These are phyloP conservation scores for Ectemnius lituratus DNA, from an alignment of 2,888 invertebrate genomes.

Conservation along the genomic window DNA sequence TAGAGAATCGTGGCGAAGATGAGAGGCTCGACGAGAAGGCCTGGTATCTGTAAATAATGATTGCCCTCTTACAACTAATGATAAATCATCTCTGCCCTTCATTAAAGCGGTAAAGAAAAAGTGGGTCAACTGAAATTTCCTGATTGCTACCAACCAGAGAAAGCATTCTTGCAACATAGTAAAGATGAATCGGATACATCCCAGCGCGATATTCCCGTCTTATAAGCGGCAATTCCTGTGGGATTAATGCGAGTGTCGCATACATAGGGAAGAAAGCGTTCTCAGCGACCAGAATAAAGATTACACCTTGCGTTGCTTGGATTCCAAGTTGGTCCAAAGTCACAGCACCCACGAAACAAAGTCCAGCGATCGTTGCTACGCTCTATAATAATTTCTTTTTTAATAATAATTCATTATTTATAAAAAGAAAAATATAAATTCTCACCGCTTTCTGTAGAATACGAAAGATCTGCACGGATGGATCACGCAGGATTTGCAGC, in stretches of 20 bases:
- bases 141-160: slow-evolving; percentile 84
- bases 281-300: slow-evolving; percentile 93
- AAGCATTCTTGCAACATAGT: slow-evolving; percentile 88
- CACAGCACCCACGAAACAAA: slow-evolving; percentile 90
- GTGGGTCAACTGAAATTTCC: too few species aligned
- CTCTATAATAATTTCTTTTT: slow-evolving; percentile 71
- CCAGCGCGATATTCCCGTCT: slow-evolving; percentile 90
- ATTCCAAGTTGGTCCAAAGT: slow-evolving; percentile 88
- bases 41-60: slow-evolving; percentile 84
- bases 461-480: slow-evolving; percentile 86
- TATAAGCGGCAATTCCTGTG: slow-evolving; percentile 88
- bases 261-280: slow-evolving; percentile 96
- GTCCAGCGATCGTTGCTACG: slow-evolving; percentile 87
- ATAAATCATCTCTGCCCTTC: too few species aligned
- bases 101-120: too few species aligned
- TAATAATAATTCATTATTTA: too few species aligned
- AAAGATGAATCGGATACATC: slow-evolving; percentile 88
- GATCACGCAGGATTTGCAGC: slow-evolving; percentile 88
- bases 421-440: slow-evolving; percentile 26
- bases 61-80: too few species aligned
- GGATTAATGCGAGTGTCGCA: slow-evolving; percentile 90
- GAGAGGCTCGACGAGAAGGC: slow-evolving; percentile 89
- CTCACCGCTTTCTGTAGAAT: slow-evolving; percentile 91
- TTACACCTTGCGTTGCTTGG: slow-evolving; percentile 91
- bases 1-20: slow-evolving; percentile 91